Percentiles rank a stretch among this genome's conserved stretches.
Evolutionary conservation across 2,113 vertebrate genomes (phyloP).

Genomic region (Pollachius pollachius): DNA sequence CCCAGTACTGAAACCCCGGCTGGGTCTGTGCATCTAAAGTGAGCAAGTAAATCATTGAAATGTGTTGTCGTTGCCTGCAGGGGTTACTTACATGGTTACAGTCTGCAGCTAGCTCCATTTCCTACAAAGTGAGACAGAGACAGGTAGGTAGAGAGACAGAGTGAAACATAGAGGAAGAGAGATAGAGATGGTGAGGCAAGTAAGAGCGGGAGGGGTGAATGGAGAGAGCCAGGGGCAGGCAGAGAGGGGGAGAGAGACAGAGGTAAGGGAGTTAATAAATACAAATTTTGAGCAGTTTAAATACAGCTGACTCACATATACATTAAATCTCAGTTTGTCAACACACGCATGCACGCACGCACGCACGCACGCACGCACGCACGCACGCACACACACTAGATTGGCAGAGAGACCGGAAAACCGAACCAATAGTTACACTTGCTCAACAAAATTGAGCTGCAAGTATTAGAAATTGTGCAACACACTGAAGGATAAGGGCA

Average conservation of each 20-base stretch:
- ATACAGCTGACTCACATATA: background rate
- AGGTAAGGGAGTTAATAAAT: background rate
- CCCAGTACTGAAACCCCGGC: no score
- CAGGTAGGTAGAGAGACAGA: background rate
- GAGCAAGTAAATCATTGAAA: background rate
- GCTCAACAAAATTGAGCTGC: no score
- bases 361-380: background rate
- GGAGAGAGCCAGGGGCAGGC: no score
- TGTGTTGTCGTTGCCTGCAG: background rate
- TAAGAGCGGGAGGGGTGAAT: background rate
- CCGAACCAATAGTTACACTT: no score
- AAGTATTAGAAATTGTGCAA: no score
- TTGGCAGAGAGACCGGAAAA: no score
- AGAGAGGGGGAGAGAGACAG: background rate
- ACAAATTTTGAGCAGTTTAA: background rate
- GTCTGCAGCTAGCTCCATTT: conserved; percentile 88
- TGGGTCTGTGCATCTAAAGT: no score
- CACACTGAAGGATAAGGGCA: no score
- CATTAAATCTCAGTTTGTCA: background rate
- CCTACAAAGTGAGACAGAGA: conserved; percentile 63
- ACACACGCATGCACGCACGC: background rate
- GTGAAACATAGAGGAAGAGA: background rate
- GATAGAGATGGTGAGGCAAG: background rate
- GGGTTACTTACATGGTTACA: conserved; percentile 94
- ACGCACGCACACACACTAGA: background rate